Evolutionary conservation across 2,113 vertebrate species (phyloP).

Genomic region (Chiloscyllium plagiosum): DNA sequence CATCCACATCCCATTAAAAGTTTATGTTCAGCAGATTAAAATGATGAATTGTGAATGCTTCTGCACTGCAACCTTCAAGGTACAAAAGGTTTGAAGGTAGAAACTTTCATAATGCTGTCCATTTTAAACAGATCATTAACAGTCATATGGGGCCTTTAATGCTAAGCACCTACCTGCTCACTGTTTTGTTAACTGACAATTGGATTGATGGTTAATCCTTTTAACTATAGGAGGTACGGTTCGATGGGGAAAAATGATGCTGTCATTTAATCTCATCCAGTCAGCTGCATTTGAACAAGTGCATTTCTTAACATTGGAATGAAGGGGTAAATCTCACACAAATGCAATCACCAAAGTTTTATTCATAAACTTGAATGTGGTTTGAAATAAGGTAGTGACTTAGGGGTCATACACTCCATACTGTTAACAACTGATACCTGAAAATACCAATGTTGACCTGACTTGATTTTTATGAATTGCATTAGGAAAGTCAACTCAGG

Average conservation of each 20-base stretch:
- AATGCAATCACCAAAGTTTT: background rate
- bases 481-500: conserved; percentile 9
- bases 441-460: background rate
- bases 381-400: background rate
- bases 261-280: background rate
- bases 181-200: conserved; percentile 2
- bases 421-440: background rate
- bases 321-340: background rate
- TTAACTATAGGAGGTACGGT: background rate
- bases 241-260: background rate
- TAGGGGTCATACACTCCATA: background rate
- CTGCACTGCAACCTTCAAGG: background rate
- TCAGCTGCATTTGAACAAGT: background rate
- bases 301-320: background rate
- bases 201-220: background rate
- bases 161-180: background rate
- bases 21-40: background rate
- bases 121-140: conserved; percentile 25
- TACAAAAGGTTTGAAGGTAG: background rate
- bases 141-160: background rate
- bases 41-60: background rate
- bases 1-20: background rate
- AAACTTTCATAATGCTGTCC: background rate
- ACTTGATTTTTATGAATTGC: background rate
- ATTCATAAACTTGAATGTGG: background rate